A percentile compares a stretch with the other conserved stretches of the same genome.
Conservation (phyloP, 2,113 vertebrate genomes). For the Vidua macroura region DNA sequence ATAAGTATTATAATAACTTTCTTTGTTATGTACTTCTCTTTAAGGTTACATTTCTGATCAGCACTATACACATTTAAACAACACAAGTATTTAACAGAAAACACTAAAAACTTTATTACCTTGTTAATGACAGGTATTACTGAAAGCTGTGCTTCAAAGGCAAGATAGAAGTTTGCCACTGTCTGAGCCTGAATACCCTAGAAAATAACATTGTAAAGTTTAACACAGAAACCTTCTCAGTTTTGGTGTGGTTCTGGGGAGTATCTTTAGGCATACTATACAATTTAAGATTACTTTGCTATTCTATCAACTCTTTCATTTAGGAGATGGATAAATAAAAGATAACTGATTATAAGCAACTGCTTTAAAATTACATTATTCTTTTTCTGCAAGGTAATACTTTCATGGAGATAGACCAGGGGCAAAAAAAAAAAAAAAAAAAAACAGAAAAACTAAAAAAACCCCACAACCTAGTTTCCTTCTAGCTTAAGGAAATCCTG, state of each 20-base stretch:
- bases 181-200: slow-evolving; percentile 98
- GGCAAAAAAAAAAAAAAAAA: not conserved
- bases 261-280: not conserved
- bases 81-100: not conserved
- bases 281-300: not conserved
- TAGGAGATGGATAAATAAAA: not conserved
- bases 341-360: not conserved
- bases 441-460: not conserved
- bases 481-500: not conserved
- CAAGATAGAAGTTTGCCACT: slow-evolving; percentile 95
- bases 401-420: not conserved
- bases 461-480: rapidly evolving
- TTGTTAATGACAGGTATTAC: slow-evolving; percentile 97
- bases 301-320: not conserved
- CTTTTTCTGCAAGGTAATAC: not conserved
- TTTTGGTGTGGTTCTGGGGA: not conserved
- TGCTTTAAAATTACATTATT: not conserved
- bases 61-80: not conserved
- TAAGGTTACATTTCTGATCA: not conserved
- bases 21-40: not conserved
- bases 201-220: slow-evolving; percentile 19
- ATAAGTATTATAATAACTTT: not conserved
- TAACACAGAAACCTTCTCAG: not conserved
- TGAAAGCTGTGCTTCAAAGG: slow-evolving; percentile 92
- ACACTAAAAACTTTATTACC: slow-evolving; percentile 68